phyloP scores from a whole-genome alignment of 2,888 invertebrate species.

The Argyresthia goedartella region DNA sequence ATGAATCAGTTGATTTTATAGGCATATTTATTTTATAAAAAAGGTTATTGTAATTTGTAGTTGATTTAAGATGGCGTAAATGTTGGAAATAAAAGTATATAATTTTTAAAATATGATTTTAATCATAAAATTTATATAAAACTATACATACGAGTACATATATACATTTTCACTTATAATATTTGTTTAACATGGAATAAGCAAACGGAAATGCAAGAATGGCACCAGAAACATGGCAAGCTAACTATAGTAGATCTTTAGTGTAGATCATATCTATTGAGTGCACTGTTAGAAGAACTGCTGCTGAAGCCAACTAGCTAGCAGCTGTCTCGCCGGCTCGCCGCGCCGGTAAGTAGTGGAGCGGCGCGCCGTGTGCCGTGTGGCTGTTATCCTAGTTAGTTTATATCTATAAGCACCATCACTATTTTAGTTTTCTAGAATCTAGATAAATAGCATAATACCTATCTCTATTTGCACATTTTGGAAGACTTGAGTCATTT shows the following conservation, averaged over 20 bases:
- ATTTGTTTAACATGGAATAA: conserved; percentile 13
- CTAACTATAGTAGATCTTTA: neutral
- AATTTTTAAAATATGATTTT: neutral
- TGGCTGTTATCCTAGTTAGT: too few relatives aligned
- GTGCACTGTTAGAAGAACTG: too few relatives aligned
- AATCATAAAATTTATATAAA: neutral
- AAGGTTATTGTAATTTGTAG: neutral
- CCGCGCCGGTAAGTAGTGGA: too few relatives aligned
- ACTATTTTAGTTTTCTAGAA: neutral
- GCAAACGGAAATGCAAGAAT: neutral
- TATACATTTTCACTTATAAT: neutral
- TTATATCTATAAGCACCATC: neutral
- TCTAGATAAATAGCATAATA: too few relatives aligned
- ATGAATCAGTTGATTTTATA: neutral
- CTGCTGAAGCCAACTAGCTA: too few relatives aligned
- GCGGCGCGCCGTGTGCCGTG: too few relatives aligned
- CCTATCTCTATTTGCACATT: too few relatives aligned
- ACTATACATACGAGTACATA: too few relatives aligned
- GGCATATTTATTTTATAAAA: neutral
- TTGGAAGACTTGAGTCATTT: too few relatives aligned
- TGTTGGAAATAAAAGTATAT: conserved; percentile 46
- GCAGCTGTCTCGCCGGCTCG: too few relatives aligned
- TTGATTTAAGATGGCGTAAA: neutral
- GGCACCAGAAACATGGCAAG: neutral
- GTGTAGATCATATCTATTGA: neutral